phyloP scores from a whole-genome alignment of 2,888 invertebrate species.

The Ectemnius continuus region DNA sequence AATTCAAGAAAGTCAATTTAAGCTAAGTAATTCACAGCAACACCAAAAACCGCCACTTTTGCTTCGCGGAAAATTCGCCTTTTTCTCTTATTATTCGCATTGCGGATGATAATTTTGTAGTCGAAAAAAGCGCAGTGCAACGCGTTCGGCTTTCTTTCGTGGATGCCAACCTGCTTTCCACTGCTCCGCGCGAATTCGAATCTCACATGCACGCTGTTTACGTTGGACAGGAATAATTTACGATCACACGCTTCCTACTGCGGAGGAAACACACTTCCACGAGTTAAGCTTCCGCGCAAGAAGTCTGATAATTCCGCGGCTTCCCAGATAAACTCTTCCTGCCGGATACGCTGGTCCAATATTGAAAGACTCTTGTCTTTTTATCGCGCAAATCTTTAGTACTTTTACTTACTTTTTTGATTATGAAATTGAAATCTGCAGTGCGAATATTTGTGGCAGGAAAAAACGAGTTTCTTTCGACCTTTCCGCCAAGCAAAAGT shows the following conservation, averaged over 20 bases:
- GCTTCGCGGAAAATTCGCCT: too few species aligned
- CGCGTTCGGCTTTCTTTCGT: conserved; percentile 21
- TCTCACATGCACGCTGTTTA: conserved; percentile 49
- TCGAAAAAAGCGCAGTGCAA: too few species aligned
- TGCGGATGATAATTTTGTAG: conserved; percentile 17
- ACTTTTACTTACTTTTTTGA: too few species aligned
- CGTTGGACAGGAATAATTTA: conserved; percentile 53
- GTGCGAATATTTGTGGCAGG: too few species aligned
- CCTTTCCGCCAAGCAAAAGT: too few species aligned
- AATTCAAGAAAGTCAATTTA: conserved; percentile 56
- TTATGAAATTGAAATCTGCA: too few species aligned
- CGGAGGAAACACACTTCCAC: conserved; percentile 22
- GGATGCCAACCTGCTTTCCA: conserved; percentile 15
- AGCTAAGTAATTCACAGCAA: conserved; percentile 26
- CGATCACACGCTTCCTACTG: conserved; percentile 16
- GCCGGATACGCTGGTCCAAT: background rate
- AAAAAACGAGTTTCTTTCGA: too few species aligned
- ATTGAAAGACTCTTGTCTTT: background rate
- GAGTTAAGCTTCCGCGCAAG: conserved; percentile 11
- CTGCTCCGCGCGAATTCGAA: background rate
- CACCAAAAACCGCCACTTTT: too few species aligned
- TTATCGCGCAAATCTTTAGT: too few species aligned
- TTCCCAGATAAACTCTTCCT: conserved; percentile 14
- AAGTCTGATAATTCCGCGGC: conserved; percentile 20
- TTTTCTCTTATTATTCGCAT: conserved; percentile 19